Evolutionary conservation across 2,113 vertebrate species (phyloP).

Genomic region (Euleptes europaea): DNA sequence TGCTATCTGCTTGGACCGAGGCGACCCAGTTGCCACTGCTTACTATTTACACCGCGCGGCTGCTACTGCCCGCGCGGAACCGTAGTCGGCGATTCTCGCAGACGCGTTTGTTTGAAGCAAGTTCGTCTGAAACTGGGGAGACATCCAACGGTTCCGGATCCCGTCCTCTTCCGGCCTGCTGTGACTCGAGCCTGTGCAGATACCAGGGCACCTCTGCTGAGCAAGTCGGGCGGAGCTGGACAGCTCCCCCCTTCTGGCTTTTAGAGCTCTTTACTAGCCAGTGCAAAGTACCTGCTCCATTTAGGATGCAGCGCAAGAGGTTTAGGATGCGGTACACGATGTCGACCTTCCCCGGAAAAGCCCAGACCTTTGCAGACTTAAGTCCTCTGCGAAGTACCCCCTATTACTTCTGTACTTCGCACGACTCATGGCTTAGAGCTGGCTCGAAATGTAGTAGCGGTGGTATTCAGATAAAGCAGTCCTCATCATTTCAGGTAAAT

Average conservation of each 20-base stretch:
- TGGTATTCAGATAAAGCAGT: neutral
- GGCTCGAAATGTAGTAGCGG: neutral
- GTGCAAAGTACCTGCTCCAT: neutral
- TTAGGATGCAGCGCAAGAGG: too few species aligned
- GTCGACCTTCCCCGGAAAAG: too few species aligned
- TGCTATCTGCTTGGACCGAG: neutral
- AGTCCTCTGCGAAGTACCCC: neutral
- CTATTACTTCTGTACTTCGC: neutral
- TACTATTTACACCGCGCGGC: neutral
- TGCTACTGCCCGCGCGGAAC: neutral
- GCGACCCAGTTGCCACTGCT: neutral
- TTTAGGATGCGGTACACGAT: too few species aligned
- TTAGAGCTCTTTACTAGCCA: neutral
- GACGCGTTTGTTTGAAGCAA: too few species aligned
- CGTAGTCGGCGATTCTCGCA: neutral
- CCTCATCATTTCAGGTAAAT: too few species aligned
- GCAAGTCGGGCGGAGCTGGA: neutral
- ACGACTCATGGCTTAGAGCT: too few species aligned
- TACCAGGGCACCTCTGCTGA: neutral
- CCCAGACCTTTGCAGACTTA: too few species aligned
- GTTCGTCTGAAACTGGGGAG: too few species aligned
- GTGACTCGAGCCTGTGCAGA: neutral
- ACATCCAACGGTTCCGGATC: too few species aligned
- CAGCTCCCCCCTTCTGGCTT: neutral
- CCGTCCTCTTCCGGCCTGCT: too few species aligned